phyloP scores from a whole-genome alignment of 2,888 invertebrate species.

The Norana najaformis region DNA sequence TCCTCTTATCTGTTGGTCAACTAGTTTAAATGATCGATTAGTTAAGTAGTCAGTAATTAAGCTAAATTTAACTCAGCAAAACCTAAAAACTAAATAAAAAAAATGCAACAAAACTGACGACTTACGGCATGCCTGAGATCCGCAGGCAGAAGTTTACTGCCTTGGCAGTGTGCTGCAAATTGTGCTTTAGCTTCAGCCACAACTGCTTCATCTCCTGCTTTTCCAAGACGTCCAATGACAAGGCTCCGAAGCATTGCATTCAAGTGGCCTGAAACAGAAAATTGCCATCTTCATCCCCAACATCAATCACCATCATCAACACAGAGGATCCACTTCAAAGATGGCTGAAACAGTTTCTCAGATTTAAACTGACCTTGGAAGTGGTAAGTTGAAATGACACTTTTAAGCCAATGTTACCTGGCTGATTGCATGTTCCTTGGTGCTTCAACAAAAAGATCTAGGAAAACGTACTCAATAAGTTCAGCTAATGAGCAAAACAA shows the following conservation, averaged over 20 bases:
- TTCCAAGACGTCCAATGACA: slow-evolving; percentile 79
- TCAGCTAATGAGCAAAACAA: no score
- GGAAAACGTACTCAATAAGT: no score
- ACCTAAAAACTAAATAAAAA: not conserved
- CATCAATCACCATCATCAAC: not conserved
- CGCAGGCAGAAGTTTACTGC: slow-evolving; percentile 70
- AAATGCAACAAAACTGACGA: not conserved
- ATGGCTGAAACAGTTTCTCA: not conserved
- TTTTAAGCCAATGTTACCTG: not conserved
- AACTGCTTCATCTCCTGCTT: slow-evolving; percentile 77
- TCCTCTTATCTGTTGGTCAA: no score
- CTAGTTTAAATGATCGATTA: not conserved
- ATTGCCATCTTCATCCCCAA: not conserved
- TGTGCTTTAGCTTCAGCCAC: slow-evolving; percentile 77
- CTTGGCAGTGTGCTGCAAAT: slow-evolving; percentile 69
- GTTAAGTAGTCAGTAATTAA: not conserved
- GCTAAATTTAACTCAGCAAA: slow-evolving; percentile 4
- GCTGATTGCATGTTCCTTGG: not conserved
- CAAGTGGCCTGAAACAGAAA: slow-evolving; percentile 69
- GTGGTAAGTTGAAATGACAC: not conserved
- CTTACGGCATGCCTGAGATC: slow-evolving; percentile 78
- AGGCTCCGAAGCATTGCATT: slow-evolving; percentile 82
- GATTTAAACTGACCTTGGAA: not conserved
- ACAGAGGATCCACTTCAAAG: not conserved
- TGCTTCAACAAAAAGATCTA: no score